phyloP scores from a whole-genome alignment of 2,113 vertebrate genomes.

The Microcebus griseorufus region DNA sequence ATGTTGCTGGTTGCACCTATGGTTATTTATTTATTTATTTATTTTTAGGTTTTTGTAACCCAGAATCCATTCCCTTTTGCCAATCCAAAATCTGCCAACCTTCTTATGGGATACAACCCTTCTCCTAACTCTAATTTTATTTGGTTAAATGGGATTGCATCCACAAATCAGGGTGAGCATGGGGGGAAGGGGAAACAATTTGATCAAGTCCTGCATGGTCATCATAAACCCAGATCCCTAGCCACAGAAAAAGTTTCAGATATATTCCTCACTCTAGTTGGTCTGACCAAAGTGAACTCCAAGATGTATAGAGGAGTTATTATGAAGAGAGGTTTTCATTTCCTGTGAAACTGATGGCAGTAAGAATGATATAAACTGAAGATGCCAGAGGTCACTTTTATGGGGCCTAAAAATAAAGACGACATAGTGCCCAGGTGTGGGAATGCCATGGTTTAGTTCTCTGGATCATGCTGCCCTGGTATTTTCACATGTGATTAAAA shows the following conservation, averaged over 20 bases:
- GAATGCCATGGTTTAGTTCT: not conserved
- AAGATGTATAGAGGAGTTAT: not conserved
- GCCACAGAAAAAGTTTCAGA: not conserved
- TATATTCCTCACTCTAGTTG: not conserved
- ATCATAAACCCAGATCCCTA: not conserved
- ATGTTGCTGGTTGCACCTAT: not conserved
- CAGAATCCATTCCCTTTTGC: not conserved
- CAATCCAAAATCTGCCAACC: not conserved
- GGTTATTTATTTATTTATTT: not conserved
- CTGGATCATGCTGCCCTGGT: not conserved
- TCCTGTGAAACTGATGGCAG: not conserved
- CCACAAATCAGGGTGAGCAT: not conserved
- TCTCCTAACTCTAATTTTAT: not conserved
- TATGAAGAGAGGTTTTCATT: not conserved
- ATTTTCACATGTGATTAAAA: not conserved
- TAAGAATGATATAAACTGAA: not conserved
- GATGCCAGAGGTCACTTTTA: not conserved
- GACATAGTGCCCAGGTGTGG: not conserved
- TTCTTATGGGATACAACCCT: not conserved
- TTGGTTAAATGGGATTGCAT: not conserved
- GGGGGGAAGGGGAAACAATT: not conserved
- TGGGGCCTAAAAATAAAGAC: not conserved
- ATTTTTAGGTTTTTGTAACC: not conserved
- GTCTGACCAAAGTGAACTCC: not conserved
- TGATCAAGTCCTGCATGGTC: not conserved